A percentile compares a stretch with the other conserved stretches of the same genome.
Conservation (phyloP, 2,888 invertebrate species). For the Heliconius erato region DNA sequence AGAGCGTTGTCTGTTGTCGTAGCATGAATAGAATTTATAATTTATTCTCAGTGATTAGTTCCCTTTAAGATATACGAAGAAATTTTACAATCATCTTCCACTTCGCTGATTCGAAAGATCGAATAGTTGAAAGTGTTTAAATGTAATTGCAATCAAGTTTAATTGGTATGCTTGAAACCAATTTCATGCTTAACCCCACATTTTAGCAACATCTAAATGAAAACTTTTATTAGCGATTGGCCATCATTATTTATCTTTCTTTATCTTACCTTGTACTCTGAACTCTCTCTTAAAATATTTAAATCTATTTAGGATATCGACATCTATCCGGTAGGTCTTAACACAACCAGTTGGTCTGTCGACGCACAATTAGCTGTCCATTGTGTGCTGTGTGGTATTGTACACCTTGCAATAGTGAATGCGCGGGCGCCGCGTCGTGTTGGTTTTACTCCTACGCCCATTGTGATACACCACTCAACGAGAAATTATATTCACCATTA, state of each 20-base stretch:
- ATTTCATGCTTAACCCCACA: conserved; percentile 42
- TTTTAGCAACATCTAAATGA: not conserved
- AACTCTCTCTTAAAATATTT: not conserved
- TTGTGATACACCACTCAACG: conserved; percentile 74
- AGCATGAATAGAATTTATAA: conserved; percentile 82
- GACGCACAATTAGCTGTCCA: conserved; percentile 82
- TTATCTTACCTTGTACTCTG: not conserved
- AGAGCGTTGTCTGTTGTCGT: conserved; percentile 57
- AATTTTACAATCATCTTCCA: conserved; percentile 82
- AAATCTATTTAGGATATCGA: conserved; percentile 46
- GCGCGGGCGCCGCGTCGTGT: conserved; percentile 72
- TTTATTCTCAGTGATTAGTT: conserved; percentile 81
- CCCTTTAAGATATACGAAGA: conserved; percentile 81
- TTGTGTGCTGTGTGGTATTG: conserved; percentile 71
- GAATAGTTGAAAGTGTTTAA: conserved; percentile 62
- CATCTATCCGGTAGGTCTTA: conserved; percentile 55
- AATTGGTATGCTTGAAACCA: conserved; percentile 50
- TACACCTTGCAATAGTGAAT: conserved; percentile 57
- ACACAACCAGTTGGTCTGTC: conserved; percentile 75
- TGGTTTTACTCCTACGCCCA: conserved; percentile 82
- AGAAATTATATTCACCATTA: conserved; percentile 78
- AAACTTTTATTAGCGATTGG: not conserved
- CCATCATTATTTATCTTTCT: not conserved
- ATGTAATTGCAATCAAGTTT: conserved; percentile 62
- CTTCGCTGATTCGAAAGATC: conserved; percentile 75